phyloP scores from a whole-genome alignment of 2,888 invertebrate genomes.

The Oasisia sp. region DNA sequence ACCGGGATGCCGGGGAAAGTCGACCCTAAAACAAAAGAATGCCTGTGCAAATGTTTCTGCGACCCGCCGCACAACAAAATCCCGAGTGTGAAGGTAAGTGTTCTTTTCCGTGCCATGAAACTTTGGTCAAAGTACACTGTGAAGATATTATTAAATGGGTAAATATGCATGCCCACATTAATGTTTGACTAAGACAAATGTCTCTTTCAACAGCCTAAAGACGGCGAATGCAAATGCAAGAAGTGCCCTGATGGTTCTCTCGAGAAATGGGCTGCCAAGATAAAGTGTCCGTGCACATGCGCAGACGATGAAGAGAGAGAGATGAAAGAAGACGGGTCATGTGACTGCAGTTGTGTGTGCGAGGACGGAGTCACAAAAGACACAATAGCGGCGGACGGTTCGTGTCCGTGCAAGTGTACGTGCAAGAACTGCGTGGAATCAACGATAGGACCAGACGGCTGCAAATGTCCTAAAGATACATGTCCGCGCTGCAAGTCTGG shows the following conservation, averaged over 20 bases:
- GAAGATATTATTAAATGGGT: too few relatives aligned
- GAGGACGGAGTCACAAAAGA: slow-evolving; percentile 21
- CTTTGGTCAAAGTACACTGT: too few relatives aligned
- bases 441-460: slow-evolving; percentile 18
- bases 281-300: slow-evolving; percentile 27
- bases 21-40: not conserved
- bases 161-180: too few relatives aligned
- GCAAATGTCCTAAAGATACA: slow-evolving; percentile 25
- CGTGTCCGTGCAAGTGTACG: slow-evolving; percentile 24
- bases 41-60: slow-evolving; percentile 22
- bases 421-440: slow-evolving; percentile 28
- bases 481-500: slow-evolving; percentile 23
- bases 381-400: not conserved
- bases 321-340: slow-evolving; percentile 23
- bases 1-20: not conserved
- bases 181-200: too few relatives aligned
- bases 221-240: slow-evolving; percentile 24
- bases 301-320: slow-evolving; percentile 21
- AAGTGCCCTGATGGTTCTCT: slow-evolving; percentile 25
- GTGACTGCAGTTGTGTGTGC: slow-evolving; percentile 24
- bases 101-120: too few relatives aligned
- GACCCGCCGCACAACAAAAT: not conserved
- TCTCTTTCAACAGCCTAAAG: not conserved
- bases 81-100: too few relatives aligned
- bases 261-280: not conserved